Percentiles rank a stretch among this genome's conserved stretches.
These are phyloP conservation scores for Ptychobarbus kaznakovi DNA, from an alignment of 2,797 vertebrate genomes.

Conservation along the genomic window DNA sequence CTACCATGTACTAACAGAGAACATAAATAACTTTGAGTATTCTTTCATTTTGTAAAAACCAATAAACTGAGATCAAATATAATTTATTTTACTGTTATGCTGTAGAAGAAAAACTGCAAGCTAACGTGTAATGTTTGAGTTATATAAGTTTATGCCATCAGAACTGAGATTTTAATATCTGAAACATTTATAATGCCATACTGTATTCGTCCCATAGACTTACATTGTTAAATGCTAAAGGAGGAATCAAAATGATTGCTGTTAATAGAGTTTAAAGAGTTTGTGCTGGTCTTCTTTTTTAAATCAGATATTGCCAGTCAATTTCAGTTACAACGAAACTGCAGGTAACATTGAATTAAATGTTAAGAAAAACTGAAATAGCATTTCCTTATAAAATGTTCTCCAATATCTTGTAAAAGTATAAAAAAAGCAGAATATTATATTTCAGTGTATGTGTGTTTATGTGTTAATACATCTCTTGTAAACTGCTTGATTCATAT, in stretches of 20 bases:
- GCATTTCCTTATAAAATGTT: background rate
- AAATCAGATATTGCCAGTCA: background rate
- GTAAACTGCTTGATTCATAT: background rate
- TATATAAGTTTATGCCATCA: background rate
- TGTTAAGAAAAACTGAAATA: background rate
- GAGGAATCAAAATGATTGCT: background rate
- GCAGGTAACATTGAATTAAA: background rate
- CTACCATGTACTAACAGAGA: background rate
- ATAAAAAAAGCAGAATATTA: no score
- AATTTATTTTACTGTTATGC: background rate
- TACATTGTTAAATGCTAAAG: background rate
- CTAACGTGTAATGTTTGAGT: background rate
- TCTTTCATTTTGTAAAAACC: background rate
- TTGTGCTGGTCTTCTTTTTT: background rate
- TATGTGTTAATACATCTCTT: no score
- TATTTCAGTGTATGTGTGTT: no score
- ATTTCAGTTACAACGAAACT: background rate
- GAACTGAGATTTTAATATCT: background rate
- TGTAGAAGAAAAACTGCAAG: background rate
- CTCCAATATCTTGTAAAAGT: no score
- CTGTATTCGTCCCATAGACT: background rate
- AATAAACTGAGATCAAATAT: background rate
- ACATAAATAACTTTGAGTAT: background rate
- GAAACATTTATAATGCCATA: background rate
- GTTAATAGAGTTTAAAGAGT: background rate